Percentiles rank a stretch among this genome's conserved stretches.
These are phyloP conservation scores for Ctenochaetus hawaiiensis DNA, from an alignment of 2,797 vertebrate genomes.

Conservation along the genomic window DNA sequence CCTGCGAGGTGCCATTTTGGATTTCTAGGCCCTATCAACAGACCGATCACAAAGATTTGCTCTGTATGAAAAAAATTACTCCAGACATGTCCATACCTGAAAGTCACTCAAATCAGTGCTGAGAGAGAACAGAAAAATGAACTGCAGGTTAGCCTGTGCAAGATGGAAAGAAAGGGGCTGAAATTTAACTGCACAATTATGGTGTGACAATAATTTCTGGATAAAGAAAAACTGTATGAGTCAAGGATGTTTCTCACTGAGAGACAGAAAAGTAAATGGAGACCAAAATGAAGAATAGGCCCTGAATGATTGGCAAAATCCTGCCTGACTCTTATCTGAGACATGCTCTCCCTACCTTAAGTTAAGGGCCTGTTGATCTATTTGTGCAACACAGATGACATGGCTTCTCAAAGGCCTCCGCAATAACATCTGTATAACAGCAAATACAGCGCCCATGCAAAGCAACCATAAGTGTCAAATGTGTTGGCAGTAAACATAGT, in stretches of 20 bases:
- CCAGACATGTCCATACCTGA: conserved; percentile 53
- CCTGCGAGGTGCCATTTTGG: conserved; percentile 38
- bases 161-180: background rate
- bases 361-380: background rate
- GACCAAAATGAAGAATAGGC: background rate
- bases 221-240: background rate
- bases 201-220: background rate
- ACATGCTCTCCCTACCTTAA: background rate
- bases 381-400: conserved; percentile 7
- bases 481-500: background rate
- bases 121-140: background rate
- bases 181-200: background rate
- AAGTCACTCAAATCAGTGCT: background rate
- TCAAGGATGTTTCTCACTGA: background rate
- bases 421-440: background rate
- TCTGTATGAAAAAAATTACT: conserved; percentile 20
- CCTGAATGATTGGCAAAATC: background rate
- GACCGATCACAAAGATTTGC: conserved; percentile 35
- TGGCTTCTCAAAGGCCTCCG: background rate
- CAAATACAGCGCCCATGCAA: conserved; percentile 23
- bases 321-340: background rate
- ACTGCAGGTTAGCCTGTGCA: background rate
- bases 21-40: conserved; percentile 35
- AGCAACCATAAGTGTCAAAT: conserved; percentile 17
- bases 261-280: background rate